Evolutionary conservation across 2,888 invertebrate species (phyloP).

Genomic region (Isotomurus palustris): DNA sequence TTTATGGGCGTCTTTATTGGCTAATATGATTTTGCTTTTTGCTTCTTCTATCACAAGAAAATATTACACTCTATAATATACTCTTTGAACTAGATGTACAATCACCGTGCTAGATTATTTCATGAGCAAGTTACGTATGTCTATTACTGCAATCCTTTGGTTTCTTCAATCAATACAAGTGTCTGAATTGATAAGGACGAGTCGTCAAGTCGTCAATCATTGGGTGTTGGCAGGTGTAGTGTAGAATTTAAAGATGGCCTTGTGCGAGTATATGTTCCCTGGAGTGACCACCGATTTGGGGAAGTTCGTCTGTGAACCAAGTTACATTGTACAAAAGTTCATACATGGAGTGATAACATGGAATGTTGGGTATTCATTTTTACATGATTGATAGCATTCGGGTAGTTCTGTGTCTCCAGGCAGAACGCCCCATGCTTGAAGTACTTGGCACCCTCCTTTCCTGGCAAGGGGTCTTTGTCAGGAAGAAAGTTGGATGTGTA

Average conservation of each 20-base stretch:
- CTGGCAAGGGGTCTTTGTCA: constrained; percentile 52
- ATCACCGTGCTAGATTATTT: too few relatives aligned
- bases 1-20: too few relatives aligned
- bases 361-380: constrained; percentile 47
- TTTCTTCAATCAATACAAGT: too few relatives aligned
- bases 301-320: constrained; percentile 62
- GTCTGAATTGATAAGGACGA: too few relatives aligned
- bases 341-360: constrained; percentile 24
- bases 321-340: constrained; percentile 3
- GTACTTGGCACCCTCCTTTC: constrained; percentile 68
- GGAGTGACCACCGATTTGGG: constrained; percentile 68
- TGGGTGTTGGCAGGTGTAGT: background rate
- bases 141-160: too few relatives aligned
- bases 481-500: constrained; percentile 78
- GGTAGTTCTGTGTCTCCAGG: constrained; percentile 87
- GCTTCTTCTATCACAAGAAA: too few relatives aligned
- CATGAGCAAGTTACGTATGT: too few relatives aligned
- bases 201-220: too few relatives aligned
- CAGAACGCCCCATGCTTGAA: constrained; percentile 76
- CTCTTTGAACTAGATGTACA: too few relatives aligned
- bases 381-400: constrained; percentile 82
- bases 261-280: constrained; percentile 65
- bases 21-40: too few relatives aligned
- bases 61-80: too few relatives aligned
- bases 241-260: constrained; percentile 67